Conservation (phyloP, 2,888 invertebrate species). For the Phortica okadai region DNA sequence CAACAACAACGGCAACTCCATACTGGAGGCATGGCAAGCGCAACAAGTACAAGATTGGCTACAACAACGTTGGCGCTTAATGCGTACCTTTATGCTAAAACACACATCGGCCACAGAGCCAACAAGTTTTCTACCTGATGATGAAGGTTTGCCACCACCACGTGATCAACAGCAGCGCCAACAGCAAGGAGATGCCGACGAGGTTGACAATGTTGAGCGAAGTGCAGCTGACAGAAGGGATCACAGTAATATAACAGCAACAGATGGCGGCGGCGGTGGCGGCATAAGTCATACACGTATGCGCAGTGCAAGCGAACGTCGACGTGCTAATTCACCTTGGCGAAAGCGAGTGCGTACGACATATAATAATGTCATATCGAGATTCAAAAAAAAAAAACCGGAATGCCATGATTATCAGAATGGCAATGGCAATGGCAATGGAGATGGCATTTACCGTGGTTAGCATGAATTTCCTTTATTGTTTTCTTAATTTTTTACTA, state of each 20-base stretch:
- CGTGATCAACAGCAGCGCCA: not conserved
- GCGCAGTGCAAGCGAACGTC: not conserved
- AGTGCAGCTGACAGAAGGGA: no score
- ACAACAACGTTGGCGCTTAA: slow-evolving; percentile 44
- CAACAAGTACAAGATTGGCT: slow-evolving; percentile 52
- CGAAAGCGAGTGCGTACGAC: not conserved
- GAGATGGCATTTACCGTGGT: no score
- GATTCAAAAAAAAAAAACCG: not conserved
- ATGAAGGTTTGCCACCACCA: not conserved
- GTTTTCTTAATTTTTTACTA: not conserved
- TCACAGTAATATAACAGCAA: not conserved
- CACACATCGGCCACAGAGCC: slow-evolving; percentile 36
- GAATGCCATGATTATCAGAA: not conserved
- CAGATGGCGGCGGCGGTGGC: not conserved
- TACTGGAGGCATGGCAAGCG: slow-evolving; percentile 46
- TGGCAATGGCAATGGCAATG: no score
- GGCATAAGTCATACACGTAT: not conserved
- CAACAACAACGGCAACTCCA: not conserved
- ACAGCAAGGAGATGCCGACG: not conserved
- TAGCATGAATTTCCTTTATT: no score
- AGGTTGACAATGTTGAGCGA: not conserved
- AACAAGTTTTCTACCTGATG: slow-evolving; percentile 27
- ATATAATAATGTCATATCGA: not conserved
- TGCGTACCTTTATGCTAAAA: slow-evolving; percentile 41
- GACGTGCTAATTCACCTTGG: not conserved